phyloP scores from a whole-genome alignment of 2,113 vertebrate genomes.

The Gasterosteus aculeatus region DNA sequence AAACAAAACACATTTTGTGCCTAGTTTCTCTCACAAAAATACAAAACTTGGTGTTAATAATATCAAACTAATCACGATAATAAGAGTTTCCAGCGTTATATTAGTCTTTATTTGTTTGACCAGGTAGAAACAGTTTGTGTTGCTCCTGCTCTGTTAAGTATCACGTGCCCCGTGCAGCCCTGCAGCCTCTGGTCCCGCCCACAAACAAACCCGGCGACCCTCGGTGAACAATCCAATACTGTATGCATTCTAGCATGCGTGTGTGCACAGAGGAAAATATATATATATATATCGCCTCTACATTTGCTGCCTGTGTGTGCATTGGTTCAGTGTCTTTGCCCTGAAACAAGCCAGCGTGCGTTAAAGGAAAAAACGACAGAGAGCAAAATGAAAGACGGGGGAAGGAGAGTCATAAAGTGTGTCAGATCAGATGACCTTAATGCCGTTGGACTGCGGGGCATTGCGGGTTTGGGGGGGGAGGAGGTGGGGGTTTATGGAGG shows the following conservation, averaged over 20 bases:
- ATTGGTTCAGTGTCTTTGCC: constrained; percentile 13
- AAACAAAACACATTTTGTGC: neutral
- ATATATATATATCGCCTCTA: constrained; percentile 17
- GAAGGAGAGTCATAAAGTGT: constrained; percentile 27
- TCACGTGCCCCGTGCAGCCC: constrained; percentile 22
- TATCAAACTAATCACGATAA: neutral
- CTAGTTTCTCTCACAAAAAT: neutral
- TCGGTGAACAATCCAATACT: constrained; percentile 67
- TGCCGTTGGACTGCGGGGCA: constrained; percentile 65
- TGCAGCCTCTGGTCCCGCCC: constrained; percentile 60
- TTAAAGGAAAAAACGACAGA: constrained; percentile 34
- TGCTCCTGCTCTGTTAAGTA: constrained; percentile 31
- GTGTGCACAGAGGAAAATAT: constrained; percentile 27
- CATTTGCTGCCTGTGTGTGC: constrained; percentile 28
- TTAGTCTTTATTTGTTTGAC: constrained; percentile 5
- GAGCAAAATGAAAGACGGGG: constrained; percentile 12
- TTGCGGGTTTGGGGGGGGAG: constrained; percentile 20
- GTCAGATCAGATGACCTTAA: constrained; percentile 77
- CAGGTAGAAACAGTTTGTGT: constrained; percentile 18
- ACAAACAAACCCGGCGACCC: constrained; percentile 74
- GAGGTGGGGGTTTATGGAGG: constrained; percentile 29
- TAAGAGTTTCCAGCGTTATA: neutral
- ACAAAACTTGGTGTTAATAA: neutral
- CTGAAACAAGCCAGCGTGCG: constrained; percentile 16
- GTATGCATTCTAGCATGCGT: constrained; percentile 43